phyloP scores from a whole-genome alignment of 2,797 vertebrate genomes.

The Poecilia gillii region DNA sequence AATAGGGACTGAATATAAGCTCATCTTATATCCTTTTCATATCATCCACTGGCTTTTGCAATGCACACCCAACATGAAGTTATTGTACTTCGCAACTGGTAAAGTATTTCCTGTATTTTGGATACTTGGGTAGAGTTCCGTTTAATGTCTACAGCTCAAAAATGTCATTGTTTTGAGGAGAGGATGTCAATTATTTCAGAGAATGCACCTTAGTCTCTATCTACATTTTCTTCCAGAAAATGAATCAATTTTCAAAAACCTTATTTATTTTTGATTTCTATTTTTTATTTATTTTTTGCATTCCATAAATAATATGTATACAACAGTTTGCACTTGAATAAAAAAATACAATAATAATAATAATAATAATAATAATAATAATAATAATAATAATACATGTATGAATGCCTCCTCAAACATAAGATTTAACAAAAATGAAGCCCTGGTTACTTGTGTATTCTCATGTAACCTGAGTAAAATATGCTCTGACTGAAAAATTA shows the following conservation, averaged over 20 bases:
- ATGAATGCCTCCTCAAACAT: neutral
- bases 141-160: neutral
- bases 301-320: neutral
- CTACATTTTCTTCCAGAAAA: neutral
- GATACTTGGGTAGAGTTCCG: neutral
- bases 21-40: neutral
- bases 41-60: neutral
- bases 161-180: neutral
- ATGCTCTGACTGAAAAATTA: neutral
- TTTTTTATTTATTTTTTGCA: neutral
- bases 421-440: neutral
- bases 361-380: no score
- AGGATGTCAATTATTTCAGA: neutral
- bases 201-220: neutral
- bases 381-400: neutral
- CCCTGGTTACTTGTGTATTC: neutral
- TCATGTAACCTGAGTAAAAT: neutral
- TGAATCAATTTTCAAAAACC: neutral
- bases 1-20: neutral
- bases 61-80: neutral
- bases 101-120: neutral
- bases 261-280: neutral
- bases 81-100: neutral
- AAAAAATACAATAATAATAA: no score
- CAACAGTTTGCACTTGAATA: neutral